Evolutionary conservation across 2,888 invertebrate genomes (phyloP).

Genomic region (Yponomeuta plumbellus): DNA sequence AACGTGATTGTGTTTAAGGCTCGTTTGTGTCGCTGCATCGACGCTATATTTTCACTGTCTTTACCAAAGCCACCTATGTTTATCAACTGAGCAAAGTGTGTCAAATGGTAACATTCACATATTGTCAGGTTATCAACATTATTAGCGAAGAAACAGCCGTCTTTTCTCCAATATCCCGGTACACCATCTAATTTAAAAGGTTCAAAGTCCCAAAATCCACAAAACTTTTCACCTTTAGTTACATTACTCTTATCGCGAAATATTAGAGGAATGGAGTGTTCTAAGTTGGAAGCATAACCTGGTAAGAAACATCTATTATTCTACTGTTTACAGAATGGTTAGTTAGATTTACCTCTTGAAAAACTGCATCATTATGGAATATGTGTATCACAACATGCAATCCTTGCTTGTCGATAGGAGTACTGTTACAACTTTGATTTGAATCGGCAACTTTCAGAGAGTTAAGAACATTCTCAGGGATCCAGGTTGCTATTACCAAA

Average conservation of each 20-base stretch:
- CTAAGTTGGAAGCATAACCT: constrained; percentile 71
- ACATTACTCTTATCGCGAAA: constrained; percentile 45
- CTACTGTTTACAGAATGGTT: constrained; percentile 56
- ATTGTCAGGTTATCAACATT: constrained; percentile 39
- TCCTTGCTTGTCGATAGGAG: constrained; percentile 27
- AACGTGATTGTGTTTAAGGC: constrained; percentile 76
- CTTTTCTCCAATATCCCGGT: constrained; percentile 72
- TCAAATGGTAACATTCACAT: constrained; percentile 76
- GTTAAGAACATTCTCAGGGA: constrained; percentile 58
- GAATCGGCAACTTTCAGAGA: constrained; percentile 40
- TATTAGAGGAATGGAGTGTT: constrained; percentile 71
- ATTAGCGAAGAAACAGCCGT: constrained; percentile 66
- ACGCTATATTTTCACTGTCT: constrained; percentile 23
- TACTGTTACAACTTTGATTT: constrained; percentile 25
- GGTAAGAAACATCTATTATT: constrained; percentile 78
- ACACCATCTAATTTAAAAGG: constrained; percentile 28
- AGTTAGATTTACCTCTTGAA: constrained; percentile 58
- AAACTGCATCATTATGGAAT: constrained; percentile 72
- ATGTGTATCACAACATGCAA: constrained; percentile 69
- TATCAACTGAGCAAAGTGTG: constrained; percentile 78
- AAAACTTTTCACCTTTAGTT: constrained; percentile 39
- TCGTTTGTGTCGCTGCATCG: constrained; percentile 41
- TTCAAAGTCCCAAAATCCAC: constrained; percentile 78
- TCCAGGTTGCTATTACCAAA: constrained; percentile 73
- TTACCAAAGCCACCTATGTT: constrained; percentile 32